Base-by-base conservation (phyloP, 2,888 invertebrate genomes). In the Agrilus mali region DNA sequence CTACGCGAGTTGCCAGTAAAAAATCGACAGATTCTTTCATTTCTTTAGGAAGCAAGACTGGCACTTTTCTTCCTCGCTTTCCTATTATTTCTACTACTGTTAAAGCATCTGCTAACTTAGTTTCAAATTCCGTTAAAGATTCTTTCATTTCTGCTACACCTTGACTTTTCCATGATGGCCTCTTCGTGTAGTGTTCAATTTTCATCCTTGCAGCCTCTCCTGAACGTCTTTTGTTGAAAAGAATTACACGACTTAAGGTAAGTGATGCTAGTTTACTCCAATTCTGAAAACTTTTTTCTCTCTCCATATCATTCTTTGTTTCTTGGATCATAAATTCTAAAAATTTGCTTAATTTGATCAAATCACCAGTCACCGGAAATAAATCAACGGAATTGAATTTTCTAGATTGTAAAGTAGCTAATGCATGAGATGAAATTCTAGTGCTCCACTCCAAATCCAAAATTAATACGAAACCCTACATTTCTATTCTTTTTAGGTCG, bases 21-120 rank as follows among this genome's bases (percentile, higher is more conserved):
- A 38, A 52, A 13, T 48, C 47, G 46, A 39, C 54, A n/a, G 17
- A 7, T 39, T 40, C 14, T 7, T 39, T 39, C 15, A 34, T 38
- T 8, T 47, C 37, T 10, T 12, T 22, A 32, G 41, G 41, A 14
- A 47, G 36, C 2, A 43, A 32, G 7, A 46, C 43, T 32, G 43
- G 41, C n/a, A 46, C 46, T 7, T 17, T 34, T 12, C 40, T 32
- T 13, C 41, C 35, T 7, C 45, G 36, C 27, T 42, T 41, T 6
- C 41, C 42, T n/a, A 7, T 15, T 7, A 45, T 45, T 8, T 41
- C 42, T 7, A 45, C 41, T 5, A 41, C 20, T 7, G 40, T 41
- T 5, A 45, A 15, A 8, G 5, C 10, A 4, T 20, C 5, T 10
- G n/a, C n/a, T n/a, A n/a, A n/a, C n/a, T n/a, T n/a, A n/a, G n/a